Evolutionary conservation across 2,888 invertebrate genomes (phyloP).

Genomic region (Orthosia incerta): DNA sequence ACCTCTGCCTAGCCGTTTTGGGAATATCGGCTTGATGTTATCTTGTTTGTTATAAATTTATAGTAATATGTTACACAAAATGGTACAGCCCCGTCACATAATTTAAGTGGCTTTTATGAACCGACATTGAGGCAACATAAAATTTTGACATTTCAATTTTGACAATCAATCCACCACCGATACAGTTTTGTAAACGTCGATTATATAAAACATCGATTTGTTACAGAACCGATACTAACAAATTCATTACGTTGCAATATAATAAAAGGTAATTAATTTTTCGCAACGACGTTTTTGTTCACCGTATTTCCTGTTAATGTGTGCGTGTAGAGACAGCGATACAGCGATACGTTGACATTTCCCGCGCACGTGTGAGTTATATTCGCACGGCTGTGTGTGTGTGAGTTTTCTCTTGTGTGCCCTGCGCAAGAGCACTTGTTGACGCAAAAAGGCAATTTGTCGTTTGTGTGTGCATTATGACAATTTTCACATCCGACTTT

Average conservation of each 20-base stretch:
- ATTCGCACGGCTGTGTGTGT: slow-evolving; percentile 66
- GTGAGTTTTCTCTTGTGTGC: slow-evolving; percentile 78
- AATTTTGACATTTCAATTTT: slow-evolving; percentile 47
- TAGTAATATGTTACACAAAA: not conserved
- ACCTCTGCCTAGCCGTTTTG: not conserved
- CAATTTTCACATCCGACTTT: slow-evolving; percentile 91
- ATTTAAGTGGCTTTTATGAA: not conserved
- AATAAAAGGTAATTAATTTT: slow-evolving; percentile 61
- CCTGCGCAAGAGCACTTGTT: slow-evolving; percentile 71
- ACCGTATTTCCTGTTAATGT: slow-evolving; percentile 68
- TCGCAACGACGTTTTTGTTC: slow-evolving; percentile 64
- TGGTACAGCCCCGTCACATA: not conserved
- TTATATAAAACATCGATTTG: slow-evolving; percentile 64
- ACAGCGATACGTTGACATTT: slow-evolving; percentile 69
- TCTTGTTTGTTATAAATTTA: not conserved
- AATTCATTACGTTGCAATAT: slow-evolving; percentile 56
- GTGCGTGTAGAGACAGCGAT: slow-evolving; percentile 62
- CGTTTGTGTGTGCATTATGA: slow-evolving; percentile 85
- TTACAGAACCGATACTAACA: slow-evolving; percentile 59
- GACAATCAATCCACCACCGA: slow-evolving; percentile 38
- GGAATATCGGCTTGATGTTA: not conserved
- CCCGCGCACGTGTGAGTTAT: slow-evolving; percentile 62
- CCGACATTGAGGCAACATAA: slow-evolving; percentile 7
- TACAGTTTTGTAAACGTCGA: slow-evolving; percentile 49
- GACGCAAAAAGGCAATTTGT: slow-evolving; percentile 84